phyloP scores from a whole-genome alignment of 2,797 vertebrate species.

The Sphaeramia orbicularis region DNA sequence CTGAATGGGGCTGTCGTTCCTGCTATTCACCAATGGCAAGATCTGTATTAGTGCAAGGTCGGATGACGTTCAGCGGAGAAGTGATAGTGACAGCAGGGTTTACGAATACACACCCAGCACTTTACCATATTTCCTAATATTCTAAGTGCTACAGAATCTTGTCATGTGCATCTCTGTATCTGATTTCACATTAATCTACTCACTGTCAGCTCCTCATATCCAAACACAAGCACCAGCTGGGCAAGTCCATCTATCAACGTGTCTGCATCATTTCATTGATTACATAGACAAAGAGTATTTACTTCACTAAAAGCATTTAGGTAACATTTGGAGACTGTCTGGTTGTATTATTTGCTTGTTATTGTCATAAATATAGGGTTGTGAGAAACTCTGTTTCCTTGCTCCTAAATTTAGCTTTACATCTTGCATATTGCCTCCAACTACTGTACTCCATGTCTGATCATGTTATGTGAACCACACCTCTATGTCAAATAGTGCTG shows the following conservation, averaged over 20 bases:
- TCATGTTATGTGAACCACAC: constrained; percentile 60
- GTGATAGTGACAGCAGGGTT: constrained; percentile 58
- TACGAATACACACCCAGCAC: constrained; percentile 22
- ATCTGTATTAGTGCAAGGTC: constrained; percentile 61
- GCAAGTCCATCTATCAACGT: constrained; percentile 37
- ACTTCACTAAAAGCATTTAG: constrained; percentile 23
- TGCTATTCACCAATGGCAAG: constrained; percentile 72
- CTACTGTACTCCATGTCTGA: constrained; percentile 32
- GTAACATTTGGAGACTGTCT: neutral
- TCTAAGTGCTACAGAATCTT: constrained; percentile 38
- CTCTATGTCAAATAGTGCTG: constrained; percentile 64
- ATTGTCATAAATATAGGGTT: constrained; percentile 9
- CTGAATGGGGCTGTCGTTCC: constrained; percentile 52
- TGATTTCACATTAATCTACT: constrained; percentile 52
- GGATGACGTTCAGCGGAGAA: constrained; percentile 69
- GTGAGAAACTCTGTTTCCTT: neutral
- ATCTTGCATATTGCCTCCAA: constrained; percentile 11
- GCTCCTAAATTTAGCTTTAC: constrained; percentile 11
- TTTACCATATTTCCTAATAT: constrained; percentile 43
- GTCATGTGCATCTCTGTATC: constrained; percentile 62
- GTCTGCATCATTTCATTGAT: constrained; percentile 33
- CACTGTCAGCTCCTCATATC: constrained; percentile 54
- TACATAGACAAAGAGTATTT: neutral
- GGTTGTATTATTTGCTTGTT: neutral
- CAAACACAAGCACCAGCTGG: constrained; percentile 38